phyloP scores from a whole-genome alignment of 2,113 vertebrate species.

The Opisthocomus hoazin region DNA sequence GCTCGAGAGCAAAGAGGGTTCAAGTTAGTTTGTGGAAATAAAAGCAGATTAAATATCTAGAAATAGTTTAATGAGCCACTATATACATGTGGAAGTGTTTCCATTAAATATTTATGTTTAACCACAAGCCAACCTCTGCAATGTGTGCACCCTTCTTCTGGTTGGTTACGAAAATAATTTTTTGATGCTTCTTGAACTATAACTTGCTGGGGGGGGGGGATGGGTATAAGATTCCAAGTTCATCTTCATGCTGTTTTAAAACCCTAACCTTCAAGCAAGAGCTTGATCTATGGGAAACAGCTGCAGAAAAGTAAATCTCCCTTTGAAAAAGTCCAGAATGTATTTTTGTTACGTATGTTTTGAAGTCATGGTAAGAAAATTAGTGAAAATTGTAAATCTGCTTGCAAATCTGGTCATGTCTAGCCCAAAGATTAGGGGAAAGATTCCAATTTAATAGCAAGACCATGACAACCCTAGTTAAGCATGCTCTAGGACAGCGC shows the following conservation, averaged over 20 bases:
- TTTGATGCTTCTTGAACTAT: conserved; percentile 54
- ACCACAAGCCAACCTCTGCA: conserved; percentile 43
- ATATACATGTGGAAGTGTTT: conserved; percentile 51
- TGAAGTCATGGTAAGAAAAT: conserved; percentile 75
- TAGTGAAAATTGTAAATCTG: conserved; percentile 76
- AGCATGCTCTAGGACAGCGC: conserved; percentile 63
- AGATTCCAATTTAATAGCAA: conserved; percentile 71
- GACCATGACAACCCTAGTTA: conserved; percentile 69
- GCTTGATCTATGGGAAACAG: conserved; percentile 76
- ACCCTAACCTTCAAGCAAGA: conserved; percentile 59
- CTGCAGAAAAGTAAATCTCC: conserved; percentile 69
- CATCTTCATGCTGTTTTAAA: conserved; percentile 65
- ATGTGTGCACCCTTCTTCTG: conserved; percentile 38
- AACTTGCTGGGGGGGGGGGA: conserved; percentile 42
- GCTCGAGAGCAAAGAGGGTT: conserved; percentile 53
- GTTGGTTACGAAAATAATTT: conserved; percentile 59
- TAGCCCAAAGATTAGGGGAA: conserved; percentile 67
- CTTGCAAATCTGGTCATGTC: conserved; percentile 71
- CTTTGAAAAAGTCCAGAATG: conserved; percentile 65
- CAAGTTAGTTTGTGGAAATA: conserved; percentile 30
- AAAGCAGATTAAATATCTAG: conserved; percentile 48
- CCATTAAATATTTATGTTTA: conserved; percentile 28
- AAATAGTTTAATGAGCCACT: conserved; percentile 44
- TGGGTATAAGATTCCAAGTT: conserved; percentile 42
- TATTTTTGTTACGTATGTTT: conserved; percentile 57